A percentile compares a stretch with the other conserved stretches of the same genome.
Conservation (phyloP, 1,140 invertebrate species). For the Wasmannia auropunctata region DNA sequence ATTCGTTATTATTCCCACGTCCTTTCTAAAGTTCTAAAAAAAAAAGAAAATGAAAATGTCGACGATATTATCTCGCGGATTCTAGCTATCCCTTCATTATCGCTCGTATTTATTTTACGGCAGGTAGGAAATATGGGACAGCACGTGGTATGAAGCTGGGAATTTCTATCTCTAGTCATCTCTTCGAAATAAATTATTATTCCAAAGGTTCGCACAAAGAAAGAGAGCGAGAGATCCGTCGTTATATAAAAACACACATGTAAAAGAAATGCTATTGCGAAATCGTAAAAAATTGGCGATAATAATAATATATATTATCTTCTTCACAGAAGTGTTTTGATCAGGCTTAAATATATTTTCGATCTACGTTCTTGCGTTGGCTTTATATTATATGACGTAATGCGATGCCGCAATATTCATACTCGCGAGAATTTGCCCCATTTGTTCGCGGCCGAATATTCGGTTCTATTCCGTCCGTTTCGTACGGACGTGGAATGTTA, state of each 20-base stretch:
- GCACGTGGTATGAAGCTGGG: neutral
- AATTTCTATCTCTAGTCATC: slow-evolving; percentile 4
- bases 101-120: slow-evolving; percentile 27
- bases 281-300: slow-evolving; percentile 11
- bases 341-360: neutral
- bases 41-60: slow-evolving; percentile 34
- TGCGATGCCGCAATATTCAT: neutral
- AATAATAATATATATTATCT: neutral
- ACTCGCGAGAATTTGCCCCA: neutral
- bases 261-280: neutral
- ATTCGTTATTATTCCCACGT: slow-evolving; percentile 16
- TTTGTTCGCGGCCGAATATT: slow-evolving; percentile 27
- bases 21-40: neutral
- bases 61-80: slow-evolving; percentile 29
- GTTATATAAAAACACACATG: neutral
- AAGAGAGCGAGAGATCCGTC: neutral
- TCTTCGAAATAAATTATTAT: slow-evolving; percentile 47
- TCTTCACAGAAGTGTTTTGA: neutral
- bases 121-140: neutral
- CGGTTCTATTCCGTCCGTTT: neutral
- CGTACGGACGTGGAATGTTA: slow-evolving; percentile 22
- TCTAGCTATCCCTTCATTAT: slow-evolving; percentile 22
- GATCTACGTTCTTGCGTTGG: neutral
- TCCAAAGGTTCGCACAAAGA: neutral
- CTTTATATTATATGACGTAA: slow-evolving; percentile 21